These are phyloP conservation scores for Austrolebias charrua DNA, from an alignment of 2,797 vertebrate species.

Conservation along the genomic window DNA sequence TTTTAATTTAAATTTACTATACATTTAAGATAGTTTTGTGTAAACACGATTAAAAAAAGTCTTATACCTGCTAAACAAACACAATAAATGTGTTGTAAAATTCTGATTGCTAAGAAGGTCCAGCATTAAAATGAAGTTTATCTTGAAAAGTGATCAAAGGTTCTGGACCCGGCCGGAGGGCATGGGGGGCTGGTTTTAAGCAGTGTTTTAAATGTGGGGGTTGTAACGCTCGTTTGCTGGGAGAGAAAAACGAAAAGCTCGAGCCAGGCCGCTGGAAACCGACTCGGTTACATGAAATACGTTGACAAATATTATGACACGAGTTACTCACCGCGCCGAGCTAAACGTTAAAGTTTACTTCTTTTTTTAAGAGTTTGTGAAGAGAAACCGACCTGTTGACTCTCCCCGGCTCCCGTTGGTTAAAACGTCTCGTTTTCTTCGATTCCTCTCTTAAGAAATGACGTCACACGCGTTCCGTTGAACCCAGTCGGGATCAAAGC, in stretches of 20 bases:
- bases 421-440: background rate
- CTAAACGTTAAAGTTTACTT: background rate
- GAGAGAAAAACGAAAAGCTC: constrained; percentile 54
- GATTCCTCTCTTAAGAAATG: background rate
- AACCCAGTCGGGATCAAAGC: background rate
- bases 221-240: constrained; percentile 22
- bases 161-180: background rate
- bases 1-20: background rate
- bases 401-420: constrained; percentile 29
- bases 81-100: too few species aligned
- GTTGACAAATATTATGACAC: background rate
- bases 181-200: background rate
- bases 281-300: background rate
- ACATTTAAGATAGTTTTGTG: too few species aligned
- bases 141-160: too few species aligned
- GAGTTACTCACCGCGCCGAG: background rate
- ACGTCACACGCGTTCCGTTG: rapidly evolving
- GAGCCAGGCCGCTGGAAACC: background rate
- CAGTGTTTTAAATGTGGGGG: too few species aligned
- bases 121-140: too few species aligned
- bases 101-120: too few species aligned
- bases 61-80: too few species aligned
- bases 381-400: constrained; percentile 56
- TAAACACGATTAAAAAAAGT: too few species aligned
- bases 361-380: background rate